Evolutionary conservation across 2,113 vertebrate species (phyloP), one percentile per base, ranked within the genome.

Genomic region (Atractosteus spatula): DNA sequence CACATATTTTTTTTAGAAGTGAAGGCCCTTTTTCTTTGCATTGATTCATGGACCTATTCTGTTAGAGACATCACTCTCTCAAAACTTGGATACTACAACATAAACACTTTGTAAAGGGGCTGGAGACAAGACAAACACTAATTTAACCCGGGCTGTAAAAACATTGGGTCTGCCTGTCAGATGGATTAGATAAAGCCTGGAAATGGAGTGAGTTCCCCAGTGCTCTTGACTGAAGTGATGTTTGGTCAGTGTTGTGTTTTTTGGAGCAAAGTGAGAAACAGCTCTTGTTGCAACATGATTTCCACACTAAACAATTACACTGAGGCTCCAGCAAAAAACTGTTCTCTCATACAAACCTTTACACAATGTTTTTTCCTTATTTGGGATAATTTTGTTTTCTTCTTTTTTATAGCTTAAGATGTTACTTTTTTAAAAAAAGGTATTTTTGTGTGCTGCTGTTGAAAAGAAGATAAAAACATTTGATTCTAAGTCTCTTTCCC

Each of bases 231-330:
- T 12, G 3, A n/a, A 12, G 67, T 17, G 64, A 68, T 72, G 66
- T 72, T 80, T 76, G 16, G 16, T 73, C 57, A 75, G 68, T 41
- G 55, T 3, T 77, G 72, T 68, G 62, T 65, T 76, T 73, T 78
- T 71, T 62, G 72, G 68, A 13, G 55, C 67, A 29, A 68, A 65
- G n/a, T 14, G 69, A 68, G 55, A 7, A 56, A 68, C 16, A 65
- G 4, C 62, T 12, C 4, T 12, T 45, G 55, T 47, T 73, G 67
- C 57, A 73, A 47, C 71, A 67, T 64, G 41, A 43, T 29, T 29
- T 29, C 29, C 29, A 29, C 29, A 29, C 29, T 29, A 29, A 29
- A 29, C 29, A 29, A 29, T 29, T 29, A 29, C 29, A 29, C 29
- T 29, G 29, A 29, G 29, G 29, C 29, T 29, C 29, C 29, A 29